A percentile compares a stretch with the other conserved stretches of the same genome.
Conservation (phyloP, 2,113 vertebrate species). For the Furnarius figulus region DNA sequence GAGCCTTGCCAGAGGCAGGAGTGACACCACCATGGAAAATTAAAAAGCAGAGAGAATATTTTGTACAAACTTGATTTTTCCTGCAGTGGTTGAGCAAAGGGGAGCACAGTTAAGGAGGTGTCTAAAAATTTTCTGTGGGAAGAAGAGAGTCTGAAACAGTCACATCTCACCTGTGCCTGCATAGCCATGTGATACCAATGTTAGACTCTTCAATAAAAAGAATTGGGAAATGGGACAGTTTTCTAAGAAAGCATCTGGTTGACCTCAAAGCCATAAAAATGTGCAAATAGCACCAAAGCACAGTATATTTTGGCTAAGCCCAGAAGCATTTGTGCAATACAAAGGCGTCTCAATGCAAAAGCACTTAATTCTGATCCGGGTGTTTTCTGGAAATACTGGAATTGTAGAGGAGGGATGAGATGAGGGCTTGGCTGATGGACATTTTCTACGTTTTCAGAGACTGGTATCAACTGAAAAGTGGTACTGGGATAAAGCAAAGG, state of each 20-base stretch:
- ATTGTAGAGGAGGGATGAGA: background rate
- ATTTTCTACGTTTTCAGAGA: background rate
- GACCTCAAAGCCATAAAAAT: background rate
- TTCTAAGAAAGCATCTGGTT: background rate
- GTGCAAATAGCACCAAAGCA: background rate
- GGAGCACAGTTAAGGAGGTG: background rate
- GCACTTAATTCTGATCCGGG: background rate
- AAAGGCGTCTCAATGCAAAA: background rate
- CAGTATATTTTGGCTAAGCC: background rate
- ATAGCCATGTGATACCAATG: background rate
- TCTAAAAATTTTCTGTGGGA: background rate
- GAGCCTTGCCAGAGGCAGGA: background rate
- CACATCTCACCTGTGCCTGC: background rate
- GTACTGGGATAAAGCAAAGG: background rate
- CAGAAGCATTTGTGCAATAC: background rate
- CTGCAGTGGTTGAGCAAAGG: background rate
- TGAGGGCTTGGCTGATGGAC: background rate
- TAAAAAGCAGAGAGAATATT: background rate
- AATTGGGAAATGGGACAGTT: background rate
- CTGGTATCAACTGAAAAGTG: background rate
- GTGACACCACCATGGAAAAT: background rate
- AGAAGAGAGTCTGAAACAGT: background rate
- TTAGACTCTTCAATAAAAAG: background rate
- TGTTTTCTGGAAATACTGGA: background rate
- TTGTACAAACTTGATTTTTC: background rate